A percentile compares a stretch with the other conserved stretches of the same genome.
Evolutionary conservation across 2,113 vertebrate species (phyloP).

Genomic region (Amia ocellicauda): DNA sequence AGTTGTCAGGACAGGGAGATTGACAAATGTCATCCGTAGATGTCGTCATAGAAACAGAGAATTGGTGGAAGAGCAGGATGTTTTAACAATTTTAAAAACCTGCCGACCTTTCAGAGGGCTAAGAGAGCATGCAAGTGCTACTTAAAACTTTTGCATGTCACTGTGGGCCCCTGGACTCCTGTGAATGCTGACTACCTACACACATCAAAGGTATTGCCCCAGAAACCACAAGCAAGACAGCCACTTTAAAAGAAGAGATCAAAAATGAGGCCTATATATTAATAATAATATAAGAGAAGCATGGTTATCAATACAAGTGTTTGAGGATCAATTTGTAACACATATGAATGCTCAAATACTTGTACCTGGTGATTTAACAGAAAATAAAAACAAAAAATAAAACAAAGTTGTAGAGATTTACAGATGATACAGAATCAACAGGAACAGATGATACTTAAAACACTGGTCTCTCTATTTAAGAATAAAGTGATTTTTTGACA

Average conservation of each 20-base stretch:
- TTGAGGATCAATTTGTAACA: no score
- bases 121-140: not conserved
- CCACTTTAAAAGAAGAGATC: not conserved
- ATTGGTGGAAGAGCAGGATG: not conserved
- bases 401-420: no score
- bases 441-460: no score
- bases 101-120: not conserved
- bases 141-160: not conserved
- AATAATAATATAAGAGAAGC: no score
- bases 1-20: not conserved
- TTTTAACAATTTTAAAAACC: not conserved
- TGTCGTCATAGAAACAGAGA: not conserved
- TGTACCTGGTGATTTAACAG: no score
- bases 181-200: not conserved
- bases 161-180: not conserved
- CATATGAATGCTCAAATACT: no score
- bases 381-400: no score
- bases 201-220: not conserved
- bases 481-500: no score
- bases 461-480: no score
- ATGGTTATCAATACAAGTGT: no score
- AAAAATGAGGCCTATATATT: no score
- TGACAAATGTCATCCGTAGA: not conserved
- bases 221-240: not conserved
- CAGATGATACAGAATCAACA: no score